Conservation (phyloP, 1,140 invertebrate species). For the Zaprionus vittiger region DNA sequence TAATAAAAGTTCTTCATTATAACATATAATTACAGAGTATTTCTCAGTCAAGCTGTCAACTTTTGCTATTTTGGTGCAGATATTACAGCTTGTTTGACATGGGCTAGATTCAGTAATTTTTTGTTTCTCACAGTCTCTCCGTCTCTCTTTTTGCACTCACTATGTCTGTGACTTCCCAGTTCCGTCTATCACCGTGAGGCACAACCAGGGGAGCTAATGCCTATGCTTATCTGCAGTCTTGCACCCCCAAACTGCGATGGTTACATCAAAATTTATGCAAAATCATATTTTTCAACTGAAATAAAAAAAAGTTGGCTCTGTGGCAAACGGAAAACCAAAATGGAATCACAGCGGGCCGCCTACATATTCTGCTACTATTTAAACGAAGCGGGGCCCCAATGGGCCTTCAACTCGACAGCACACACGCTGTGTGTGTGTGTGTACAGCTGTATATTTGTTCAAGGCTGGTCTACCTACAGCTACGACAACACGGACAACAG, state of each 20-base stretch:
- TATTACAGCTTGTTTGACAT: constrained; percentile 10
- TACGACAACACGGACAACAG: constrained; percentile 47
- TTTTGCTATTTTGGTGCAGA: not conserved
- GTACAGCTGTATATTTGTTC: constrained; percentile 62
- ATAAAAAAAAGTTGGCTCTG: constrained; percentile 42
- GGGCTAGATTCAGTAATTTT: constrained; percentile 56
- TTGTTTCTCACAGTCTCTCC: constrained; percentile 12
- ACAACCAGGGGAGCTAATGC: constrained; percentile 21
- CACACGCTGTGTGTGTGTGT: constrained; percentile 18
- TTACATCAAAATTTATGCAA: constrained; percentile 73
- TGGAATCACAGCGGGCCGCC: constrained; percentile 75
- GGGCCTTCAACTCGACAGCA: constrained; percentile 37
- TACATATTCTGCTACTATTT: constrained; percentile 64
- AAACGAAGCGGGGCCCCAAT: constrained; percentile 36
- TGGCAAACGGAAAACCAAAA: constrained; percentile 50
- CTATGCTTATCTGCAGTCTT: constrained; percentile 61
- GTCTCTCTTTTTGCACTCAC: no score
- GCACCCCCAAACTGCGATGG: constrained; percentile 55
- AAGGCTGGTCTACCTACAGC: constrained; percentile 64
- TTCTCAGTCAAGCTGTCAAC: not conserved
- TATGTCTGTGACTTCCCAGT: constrained; percentile 14
- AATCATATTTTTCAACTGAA: constrained; percentile 73
- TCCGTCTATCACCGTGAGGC: constrained; percentile 50
- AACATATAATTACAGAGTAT: not conserved
- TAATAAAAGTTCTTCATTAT: not conserved